A percentile compares a stretch with the other conserved stretches of the same genome.
Conservation (phyloP, 1,140 invertebrate species). For the Stenopsyche tienmushanensis region DNA sequence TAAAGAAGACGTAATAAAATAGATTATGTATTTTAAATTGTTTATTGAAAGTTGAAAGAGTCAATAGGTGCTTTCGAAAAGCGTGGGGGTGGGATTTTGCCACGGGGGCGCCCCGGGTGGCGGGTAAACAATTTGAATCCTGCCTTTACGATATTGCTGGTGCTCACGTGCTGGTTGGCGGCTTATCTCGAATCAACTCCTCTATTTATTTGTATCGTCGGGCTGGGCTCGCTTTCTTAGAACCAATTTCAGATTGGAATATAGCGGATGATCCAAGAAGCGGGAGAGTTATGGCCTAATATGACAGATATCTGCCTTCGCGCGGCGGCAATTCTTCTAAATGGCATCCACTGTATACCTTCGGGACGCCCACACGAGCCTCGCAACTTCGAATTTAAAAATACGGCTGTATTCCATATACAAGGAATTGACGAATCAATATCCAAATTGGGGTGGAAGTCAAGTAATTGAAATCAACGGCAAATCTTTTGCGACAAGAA, state of each 20-base stretch:
- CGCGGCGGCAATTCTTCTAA: slow-evolving; percentile 32
- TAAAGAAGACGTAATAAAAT: no score
- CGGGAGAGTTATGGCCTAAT: slow-evolving; percentile 37
- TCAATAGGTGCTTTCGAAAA: no score
- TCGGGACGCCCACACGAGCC: background rate
- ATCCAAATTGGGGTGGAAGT: no score
- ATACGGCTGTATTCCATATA: no score
- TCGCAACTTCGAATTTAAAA: no score
- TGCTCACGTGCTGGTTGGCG: slow-evolving; percentile 34
- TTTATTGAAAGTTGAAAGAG: no score
- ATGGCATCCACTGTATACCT: slow-evolving; percentile 13
- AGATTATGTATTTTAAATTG: no score
- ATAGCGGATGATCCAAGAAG: slow-evolving; percentile 38
- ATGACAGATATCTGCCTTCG: slow-evolving; percentile 37
- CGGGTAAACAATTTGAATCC: slow-evolving; percentile 41
- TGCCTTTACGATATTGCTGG: slow-evolving; percentile 35
- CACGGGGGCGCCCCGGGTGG: slow-evolving; percentile 18
- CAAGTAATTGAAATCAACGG: no score
- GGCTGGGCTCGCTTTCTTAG: slow-evolving; percentile 12
- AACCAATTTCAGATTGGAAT: slow-evolving; percentile 39
- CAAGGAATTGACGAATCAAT: no score
- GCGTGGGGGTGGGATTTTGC: slow-evolving; percentile 26
- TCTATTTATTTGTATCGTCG: slow-evolving; percentile 41
- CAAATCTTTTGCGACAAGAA: no score
- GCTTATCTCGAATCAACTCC: slow-evolving; percentile 40